Evolutionary conservation across 2,113 vertebrate genomes (phyloP).

Genomic region (Psephotus haematonotus): DNA sequence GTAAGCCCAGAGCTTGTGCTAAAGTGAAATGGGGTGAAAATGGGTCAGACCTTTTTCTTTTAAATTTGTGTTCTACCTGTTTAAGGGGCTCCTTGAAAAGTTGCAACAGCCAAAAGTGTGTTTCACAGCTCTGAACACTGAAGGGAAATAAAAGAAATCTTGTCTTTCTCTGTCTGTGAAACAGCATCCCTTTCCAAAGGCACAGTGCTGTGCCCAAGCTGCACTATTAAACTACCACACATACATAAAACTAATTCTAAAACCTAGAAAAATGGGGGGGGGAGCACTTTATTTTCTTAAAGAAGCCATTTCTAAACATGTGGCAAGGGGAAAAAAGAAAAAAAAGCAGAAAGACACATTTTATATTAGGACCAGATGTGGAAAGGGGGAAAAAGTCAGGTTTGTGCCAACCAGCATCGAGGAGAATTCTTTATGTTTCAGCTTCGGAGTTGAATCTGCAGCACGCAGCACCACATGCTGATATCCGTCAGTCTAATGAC

Average conservation of each 20-base stretch:
- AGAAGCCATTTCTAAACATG: neutral
- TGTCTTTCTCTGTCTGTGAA: neutral
- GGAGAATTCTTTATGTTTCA: neutral
- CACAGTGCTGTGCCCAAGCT: neutral
- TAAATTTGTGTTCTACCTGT: slow-evolving; percentile 26
- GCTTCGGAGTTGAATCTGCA: neutral
- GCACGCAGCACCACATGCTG: slow-evolving; percentile 1
- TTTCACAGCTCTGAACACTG: neutral
- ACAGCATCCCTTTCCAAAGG: neutral
- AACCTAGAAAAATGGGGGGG: neutral
- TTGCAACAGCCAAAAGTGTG: neutral
- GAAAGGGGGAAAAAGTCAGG: neutral
- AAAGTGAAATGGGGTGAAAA: neutral
- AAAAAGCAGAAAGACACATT: neutral
- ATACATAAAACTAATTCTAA: neutral
- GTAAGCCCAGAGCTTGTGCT: neutral
- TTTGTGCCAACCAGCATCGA: slow-evolving; percentile 33
- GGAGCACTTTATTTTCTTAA: neutral
- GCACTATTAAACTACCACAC: neutral
- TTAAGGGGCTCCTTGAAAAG: neutral
- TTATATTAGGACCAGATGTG: slow-evolving; percentile 58
- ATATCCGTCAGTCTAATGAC: neutral
- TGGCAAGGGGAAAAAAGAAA: neutral
- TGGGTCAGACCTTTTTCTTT: neutral
- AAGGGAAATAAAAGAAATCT: neutral